Evolutionary conservation across 2,888 invertebrate species (phyloP).

Genomic region (Sinelater perroti): DNA sequence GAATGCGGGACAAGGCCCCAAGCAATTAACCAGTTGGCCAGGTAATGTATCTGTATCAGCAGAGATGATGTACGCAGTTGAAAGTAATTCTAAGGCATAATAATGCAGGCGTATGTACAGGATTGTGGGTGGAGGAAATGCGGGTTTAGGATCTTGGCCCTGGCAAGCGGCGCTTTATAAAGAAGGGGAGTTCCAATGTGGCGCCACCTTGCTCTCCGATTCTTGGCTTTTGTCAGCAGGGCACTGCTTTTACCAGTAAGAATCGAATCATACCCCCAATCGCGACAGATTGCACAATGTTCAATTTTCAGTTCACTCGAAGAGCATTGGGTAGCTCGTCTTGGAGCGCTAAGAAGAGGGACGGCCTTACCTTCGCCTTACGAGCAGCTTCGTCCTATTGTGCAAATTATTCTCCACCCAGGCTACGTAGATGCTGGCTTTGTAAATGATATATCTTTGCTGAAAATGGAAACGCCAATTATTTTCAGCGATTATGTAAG

Average conservation of each 20-base stretch:
- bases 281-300: not conserved
- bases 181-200: constrained; percentile 86
- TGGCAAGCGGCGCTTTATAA: constrained; percentile 88
- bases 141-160: constrained; percentile 81
- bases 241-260: constrained; percentile 83
- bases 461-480: constrained; percentile 69
- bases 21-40: constrained; percentile 70
- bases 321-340: constrained; percentile 82
- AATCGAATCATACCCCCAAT: constrained; percentile 36
- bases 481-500: constrained; percentile 70
- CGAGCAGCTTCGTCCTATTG: constrained; percentile 74
- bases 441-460: constrained; percentile 79
- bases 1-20: constrained; percentile 78
- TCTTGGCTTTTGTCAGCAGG: constrained; percentile 82
- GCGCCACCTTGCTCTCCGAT: constrained; percentile 75
- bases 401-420: constrained; percentile 75
- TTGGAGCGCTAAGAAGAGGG: constrained; percentile 77
- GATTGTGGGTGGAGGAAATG: constrained; percentile 83
- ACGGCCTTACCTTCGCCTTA: constrained; percentile 78
- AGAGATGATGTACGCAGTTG: constrained; percentile 1
- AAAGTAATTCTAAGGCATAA: constrained; percentile 24
- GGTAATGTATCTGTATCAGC: constrained; percentile 61
- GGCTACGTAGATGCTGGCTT: constrained; percentile 79
- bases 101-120: constrained; percentile 63
- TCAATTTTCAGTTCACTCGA: constrained; percentile 68